Percentiles rank a stretch among this genome's conserved stretches.
Evolutionary conservation across 2,797 vertebrate genomes (phyloP).

Genomic region (Anniella stebbinsi): DNA sequence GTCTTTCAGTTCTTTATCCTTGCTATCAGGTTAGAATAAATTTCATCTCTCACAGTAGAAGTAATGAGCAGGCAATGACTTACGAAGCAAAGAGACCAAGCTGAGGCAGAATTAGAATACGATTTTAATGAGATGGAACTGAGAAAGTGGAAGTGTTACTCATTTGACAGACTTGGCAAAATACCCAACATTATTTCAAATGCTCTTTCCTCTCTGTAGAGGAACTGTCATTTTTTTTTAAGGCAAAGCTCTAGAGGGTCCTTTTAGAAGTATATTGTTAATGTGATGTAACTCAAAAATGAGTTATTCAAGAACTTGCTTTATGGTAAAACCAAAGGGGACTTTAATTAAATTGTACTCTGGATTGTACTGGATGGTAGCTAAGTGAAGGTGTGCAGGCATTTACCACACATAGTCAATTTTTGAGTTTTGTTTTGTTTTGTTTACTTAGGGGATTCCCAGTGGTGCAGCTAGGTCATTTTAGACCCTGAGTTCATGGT

Average conservation of each 20-base stretch:
- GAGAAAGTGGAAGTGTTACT: conserved; percentile 79
- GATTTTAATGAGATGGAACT: conserved; percentile 84
- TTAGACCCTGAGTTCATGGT: not conserved
- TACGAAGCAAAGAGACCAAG: conserved; percentile 81
- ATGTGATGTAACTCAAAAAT: conserved; percentile 70
- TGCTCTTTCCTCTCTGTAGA: conserved; percentile 72
- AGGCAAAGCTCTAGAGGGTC: conserved; percentile 58
- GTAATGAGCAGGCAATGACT: conserved; percentile 86
- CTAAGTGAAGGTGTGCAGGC: not conserved
- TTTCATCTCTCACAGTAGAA: conserved; percentile 81
- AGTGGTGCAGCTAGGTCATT: not conserved
- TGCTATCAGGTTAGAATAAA: conserved; percentile 83
- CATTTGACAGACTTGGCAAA: conserved; percentile 84
- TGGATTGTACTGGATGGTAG: conserved; percentile 21
- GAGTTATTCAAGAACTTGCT: conserved; percentile 66
- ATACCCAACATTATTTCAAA: conserved; percentile 82
- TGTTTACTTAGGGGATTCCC: conserved; percentile 5
- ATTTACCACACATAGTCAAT: not conserved
- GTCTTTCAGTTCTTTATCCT: conserved; percentile 81
- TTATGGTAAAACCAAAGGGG: conserved; percentile 51
- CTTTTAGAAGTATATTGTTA: conserved; percentile 65
- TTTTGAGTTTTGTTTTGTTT: not conserved
- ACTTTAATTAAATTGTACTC: conserved; percentile 50
- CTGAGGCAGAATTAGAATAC: conserved; percentile 84
- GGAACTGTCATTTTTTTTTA: conserved; percentile 63